Evolutionary conservation across 1,140 invertebrate genomes (phyloP).

Genomic region (Phthorimaea operculella): DNA sequence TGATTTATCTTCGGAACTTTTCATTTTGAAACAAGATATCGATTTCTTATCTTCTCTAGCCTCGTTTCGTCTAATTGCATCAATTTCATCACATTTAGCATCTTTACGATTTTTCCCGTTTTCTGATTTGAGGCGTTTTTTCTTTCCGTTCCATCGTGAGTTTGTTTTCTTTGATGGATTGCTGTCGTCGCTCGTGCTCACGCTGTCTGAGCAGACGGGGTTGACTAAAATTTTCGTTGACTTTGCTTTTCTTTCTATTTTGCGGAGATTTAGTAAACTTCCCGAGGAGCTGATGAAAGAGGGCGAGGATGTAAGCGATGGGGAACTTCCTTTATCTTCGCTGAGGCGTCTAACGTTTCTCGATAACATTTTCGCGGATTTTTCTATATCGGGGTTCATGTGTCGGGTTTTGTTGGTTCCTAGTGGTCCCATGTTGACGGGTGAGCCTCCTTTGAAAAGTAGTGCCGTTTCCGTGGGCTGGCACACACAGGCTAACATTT

Average conservation of each 20-base stretch:
- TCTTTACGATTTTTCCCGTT: conserved; percentile 31
- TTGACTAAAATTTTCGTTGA: conserved; percentile 64
- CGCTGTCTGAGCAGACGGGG: conserved; percentile 52
- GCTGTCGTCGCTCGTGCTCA: conserved; percentile 53
- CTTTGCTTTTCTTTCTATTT: conserved; percentile 57
- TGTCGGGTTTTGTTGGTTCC: conserved; percentile 43
- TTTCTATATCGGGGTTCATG: conserved; percentile 37
- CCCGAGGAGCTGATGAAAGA: conserved; percentile 41
- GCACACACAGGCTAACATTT: conserved; percentile 73
- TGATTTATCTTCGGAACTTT: conserved; percentile 51
- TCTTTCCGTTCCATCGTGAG: conserved; percentile 58
- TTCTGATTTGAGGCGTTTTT: conserved; percentile 51
- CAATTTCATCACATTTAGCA: conserved; percentile 33
- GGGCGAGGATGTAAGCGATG: conserved; percentile 41
- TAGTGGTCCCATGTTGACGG: conserved; percentile 56
- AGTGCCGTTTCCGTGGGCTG: conserved; percentile 69
- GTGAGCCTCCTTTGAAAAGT: conserved; percentile 61
- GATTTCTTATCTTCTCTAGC: conserved; percentile 52
- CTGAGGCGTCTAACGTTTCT: conserved; percentile 35
- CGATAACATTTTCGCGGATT: conserved; percentile 43
- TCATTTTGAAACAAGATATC: conserved; percentile 62
- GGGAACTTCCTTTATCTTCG: conserved; percentile 43
- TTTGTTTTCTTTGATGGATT: conserved; percentile 40
- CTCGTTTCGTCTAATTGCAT: conserved; percentile 37
- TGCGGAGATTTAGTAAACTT: conserved; percentile 55